These are phyloP conservation scores for Hemaris fuciformis DNA, from an alignment of 2,888 invertebrate species.

Conservation along the genomic window DNA sequence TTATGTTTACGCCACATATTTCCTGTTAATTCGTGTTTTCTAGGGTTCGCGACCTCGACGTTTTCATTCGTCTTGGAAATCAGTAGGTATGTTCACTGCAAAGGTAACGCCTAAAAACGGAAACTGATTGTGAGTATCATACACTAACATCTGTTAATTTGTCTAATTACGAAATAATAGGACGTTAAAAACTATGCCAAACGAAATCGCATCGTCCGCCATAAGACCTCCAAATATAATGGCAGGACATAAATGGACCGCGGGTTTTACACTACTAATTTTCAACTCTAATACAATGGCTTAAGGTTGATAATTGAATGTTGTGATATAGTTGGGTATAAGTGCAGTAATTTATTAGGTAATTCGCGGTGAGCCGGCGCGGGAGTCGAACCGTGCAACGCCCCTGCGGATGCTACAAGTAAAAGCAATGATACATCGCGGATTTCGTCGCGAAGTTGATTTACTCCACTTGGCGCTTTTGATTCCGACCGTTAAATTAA, in stretches of 20 bases:
- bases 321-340: constrained; percentile 13
- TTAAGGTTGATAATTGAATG: constrained; percentile 12
- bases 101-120: constrained; percentile 2
- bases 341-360: constrained; percentile 53
- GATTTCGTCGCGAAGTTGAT: constrained; percentile 60
- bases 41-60: not conserved
- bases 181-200: constrained; percentile 44
- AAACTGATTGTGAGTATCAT: constrained; percentile 25
- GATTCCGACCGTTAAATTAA: not conserved
- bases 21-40: not conserved
- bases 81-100: not conserved
- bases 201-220: constrained; percentile 65
- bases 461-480: constrained; percentile 37
- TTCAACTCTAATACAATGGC: not conserved
- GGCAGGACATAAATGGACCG: constrained; percentile 56
- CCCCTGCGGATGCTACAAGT: constrained; percentile 68
- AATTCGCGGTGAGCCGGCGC: constrained; percentile 46
- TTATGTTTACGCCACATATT: too few species aligned
- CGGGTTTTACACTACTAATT: constrained; percentile 13
- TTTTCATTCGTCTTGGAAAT: not conserved
- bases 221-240: constrained; percentile 65
- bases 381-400: constrained; percentile 59
- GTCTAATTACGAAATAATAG: constrained; percentile 34
- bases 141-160: constrained; percentile 15
- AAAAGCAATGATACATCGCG: constrained; percentile 74